Evolutionary conservation across 2,113 vertebrate species (phyloP), one percentile per base, ranked within the genome.

Genomic region (Toxostoma redivivum): DNA sequence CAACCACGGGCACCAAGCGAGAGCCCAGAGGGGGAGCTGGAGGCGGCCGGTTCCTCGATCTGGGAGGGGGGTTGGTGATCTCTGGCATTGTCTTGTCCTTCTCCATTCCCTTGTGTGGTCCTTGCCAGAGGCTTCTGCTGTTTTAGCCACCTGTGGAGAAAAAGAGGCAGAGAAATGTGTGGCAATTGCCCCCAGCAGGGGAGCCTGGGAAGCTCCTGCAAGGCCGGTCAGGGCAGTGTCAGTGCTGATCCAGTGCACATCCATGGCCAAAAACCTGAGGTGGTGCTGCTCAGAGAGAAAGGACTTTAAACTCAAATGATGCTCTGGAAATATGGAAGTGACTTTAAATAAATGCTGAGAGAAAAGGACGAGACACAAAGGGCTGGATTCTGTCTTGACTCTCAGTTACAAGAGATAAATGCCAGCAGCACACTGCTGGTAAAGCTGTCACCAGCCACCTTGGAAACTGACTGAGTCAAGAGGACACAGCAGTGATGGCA

Each of bases 11-110:
- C 4, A 94, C 8, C 0, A 92, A 89, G 65, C 17, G 65, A 0
- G 86, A 9, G 4, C 47, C 56, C 87, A 37, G 23, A 1, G 72
- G 16, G n/a, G 62, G 77, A 2, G 53, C 37, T 19, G 91, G 40
- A 4, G 56, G 7, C 3, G 23, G 50, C 9, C 7, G 48, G 51
- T 35, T 57, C 12, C 11, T 13, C 1, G 45, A 8, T 11, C 3
- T 5, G 13, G 50, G 17, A 0, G 9, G 33, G 0, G 17, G 4
- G 10, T 2, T 21, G n/a, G 65, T 7, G 31, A 15, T 3, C 18
- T 54, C 53, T 10, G 18, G 71, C 15, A 1, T 5, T 0, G 2
- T 38, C 51, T 50, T 18, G 60, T 25, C 9, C 15, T 61, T 9
- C 67, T 91, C 81, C 56, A 5, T 48, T 5, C 53, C 42, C 35